Conservation (phyloP, 2,797 vertebrate genomes). For the Acrossocheilus fasciatus region DNA sequence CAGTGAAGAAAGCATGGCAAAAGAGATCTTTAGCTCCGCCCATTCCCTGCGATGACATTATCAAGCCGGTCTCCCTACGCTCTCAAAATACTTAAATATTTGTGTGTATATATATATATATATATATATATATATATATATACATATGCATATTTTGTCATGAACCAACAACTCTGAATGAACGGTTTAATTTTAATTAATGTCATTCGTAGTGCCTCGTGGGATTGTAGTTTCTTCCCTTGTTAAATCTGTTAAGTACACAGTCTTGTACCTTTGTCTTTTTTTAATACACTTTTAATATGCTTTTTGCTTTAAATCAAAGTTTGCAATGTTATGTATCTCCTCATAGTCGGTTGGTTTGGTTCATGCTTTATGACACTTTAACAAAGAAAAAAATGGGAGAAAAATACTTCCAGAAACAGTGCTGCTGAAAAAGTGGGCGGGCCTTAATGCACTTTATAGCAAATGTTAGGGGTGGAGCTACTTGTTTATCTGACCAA, state of each 20-base stretch:
- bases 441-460: neutral
- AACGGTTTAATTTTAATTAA: neutral
- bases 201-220: neutral
- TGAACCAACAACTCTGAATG: neutral
- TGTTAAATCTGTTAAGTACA: neutral
- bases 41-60: neutral
- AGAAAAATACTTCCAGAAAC: neutral
- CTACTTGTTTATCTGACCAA: neutral
- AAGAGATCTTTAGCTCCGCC: neutral
- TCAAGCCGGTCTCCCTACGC: neutral
- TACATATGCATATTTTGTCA: neutral
- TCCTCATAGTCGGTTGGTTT: neutral
- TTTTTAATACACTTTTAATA: neutral
- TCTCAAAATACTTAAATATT: neutral
- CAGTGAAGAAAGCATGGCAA: neutral
- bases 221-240: neutral
- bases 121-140: neutral
- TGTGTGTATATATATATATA: no score
- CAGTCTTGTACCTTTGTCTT: neutral
- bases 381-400: neutral
- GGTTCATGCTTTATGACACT: neutral
- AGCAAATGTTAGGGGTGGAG: neutral
- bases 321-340: neutral
- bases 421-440: neutral
- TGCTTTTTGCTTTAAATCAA: neutral